Evolutionary conservation across 35 echinoderm and acorn worm genomes (phyloP).

Genomic region (Heliocidaris tuberculata): DNA sequence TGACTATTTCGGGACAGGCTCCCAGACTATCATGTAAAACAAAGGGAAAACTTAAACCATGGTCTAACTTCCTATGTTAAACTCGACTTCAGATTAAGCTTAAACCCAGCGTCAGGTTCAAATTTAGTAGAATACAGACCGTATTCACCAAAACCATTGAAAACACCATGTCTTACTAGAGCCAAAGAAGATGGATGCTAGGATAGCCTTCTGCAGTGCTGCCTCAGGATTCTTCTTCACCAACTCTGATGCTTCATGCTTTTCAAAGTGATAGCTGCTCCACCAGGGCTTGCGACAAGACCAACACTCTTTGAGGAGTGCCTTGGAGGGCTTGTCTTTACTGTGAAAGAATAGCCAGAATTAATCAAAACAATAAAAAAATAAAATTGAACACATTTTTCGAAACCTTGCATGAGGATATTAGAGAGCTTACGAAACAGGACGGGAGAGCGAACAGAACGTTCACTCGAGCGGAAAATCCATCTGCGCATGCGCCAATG

Average conservation of each 20-base stretch:
- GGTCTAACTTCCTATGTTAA: too few relatives aligned
- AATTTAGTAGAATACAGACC: too few relatives aligned
- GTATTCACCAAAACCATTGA: not conserved
- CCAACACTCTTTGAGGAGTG: not conserved
- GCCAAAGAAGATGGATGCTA: constrained; percentile 20
- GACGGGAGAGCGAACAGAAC: too few relatives aligned
- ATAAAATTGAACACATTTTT: not conserved
- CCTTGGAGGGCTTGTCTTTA: not conserved
- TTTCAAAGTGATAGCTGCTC: not conserved
- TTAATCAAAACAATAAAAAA: not conserved
- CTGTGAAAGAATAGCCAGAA: not conserved
- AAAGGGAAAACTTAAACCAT: too few relatives aligned
- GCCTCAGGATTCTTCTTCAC: not conserved
- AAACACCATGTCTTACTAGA: not conserved
- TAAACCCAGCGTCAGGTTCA: too few relatives aligned
- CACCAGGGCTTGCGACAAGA: not conserved
- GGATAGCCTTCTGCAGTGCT: not conserved
- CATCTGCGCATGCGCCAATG: too few relatives aligned
- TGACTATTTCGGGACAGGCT: too few relatives aligned
- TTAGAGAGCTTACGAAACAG: too few relatives aligned
- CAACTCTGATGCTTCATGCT: not conserved
- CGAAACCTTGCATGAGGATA: not conserved
- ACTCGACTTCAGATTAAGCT: too few relatives aligned
- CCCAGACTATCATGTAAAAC: too few relatives aligned
- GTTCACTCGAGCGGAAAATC: too few relatives aligned